Base-by-base conservation (phyloP, 2,888 invertebrate genomes). In the Belgica antarctica region DNA sequence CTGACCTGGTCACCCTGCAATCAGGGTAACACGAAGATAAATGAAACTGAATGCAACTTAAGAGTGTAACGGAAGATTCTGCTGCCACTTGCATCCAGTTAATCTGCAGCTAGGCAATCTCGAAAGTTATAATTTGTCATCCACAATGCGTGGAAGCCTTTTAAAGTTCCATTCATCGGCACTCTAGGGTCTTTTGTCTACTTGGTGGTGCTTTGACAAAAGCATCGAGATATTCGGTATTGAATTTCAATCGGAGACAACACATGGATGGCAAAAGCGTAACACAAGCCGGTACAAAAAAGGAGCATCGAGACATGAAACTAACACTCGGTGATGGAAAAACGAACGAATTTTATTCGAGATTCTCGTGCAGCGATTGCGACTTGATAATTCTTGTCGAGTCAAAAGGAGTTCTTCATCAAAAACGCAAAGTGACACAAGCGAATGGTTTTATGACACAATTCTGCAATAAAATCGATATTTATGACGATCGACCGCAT, bases 231-330 rank as follows among this genome's bases (percentile, higher is more conserved):
- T 65, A 65, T 10, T 15, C 17, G 28, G 34, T 62, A 62, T 62
- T 62, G 46, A 65, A 65, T 25, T 65, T 46, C 46, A 25, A 65
- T 65, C 65, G 46, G 65, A 65, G 47, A 47, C 65, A 63, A n/a
- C 63, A 63, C 63, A 65, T 65, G 62, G 62, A 62, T 62, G 19
- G 28, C 34, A 27, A 62, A 12, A n/a, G 25, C 34, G 31, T 25
- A 62, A 62, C 62, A 59, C 59, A 59, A 59, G 52, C 52, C 52
- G 61, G 10, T 47, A 15, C 25, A n/a, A 61, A 19, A 34, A 62
- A 34, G 62, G 31, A 62, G 27, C 46, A 22, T 2, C 59, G 59
- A 59, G 52, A 52, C 52, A 52, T 22, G 52, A 59, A 59, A 59
- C 25, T 5, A 5, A 59, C 27, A 59, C 28, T 12, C 19, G 28